These are phyloP conservation scores for Typhlichthys subterraneus DNA, from an alignment of 2,797 vertebrate genomes.

Conservation along the genomic window DNA sequence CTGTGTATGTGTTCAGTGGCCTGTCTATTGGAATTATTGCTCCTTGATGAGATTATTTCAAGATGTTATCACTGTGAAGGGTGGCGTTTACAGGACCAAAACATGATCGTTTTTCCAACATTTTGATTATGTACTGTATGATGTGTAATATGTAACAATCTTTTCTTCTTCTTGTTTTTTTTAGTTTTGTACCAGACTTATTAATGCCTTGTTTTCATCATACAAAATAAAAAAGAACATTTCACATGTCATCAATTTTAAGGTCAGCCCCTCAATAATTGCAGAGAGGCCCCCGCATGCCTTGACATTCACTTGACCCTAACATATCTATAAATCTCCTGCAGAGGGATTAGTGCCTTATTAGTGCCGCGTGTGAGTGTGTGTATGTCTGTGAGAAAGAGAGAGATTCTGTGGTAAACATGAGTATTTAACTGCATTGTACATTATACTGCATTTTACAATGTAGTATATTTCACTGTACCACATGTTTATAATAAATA, in stretches of 20 bases:
- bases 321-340: constrained; percentile 33
- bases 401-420: not conserved
- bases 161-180: not conserved
- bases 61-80: constrained; percentile 4
- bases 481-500: too few relatives aligned
- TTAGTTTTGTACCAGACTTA: not conserved
- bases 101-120: not conserved
- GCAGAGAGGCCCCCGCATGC: not conserved
- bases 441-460: not conserved
- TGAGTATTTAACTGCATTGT: not conserved
- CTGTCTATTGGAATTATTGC: constrained; percentile 28
- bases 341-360: constrained; percentile 25
- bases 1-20: constrained; percentile 19
- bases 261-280: not conserved
- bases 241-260: not conserved
- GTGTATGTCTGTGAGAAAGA: constrained; percentile 5
- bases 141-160: not conserved
- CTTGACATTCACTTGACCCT: constrained; percentile 10
- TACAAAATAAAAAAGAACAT: too few relatives aligned
- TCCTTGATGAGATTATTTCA: constrained; percentile 18
- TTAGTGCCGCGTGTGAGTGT: not conserved
- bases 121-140: not conserved
- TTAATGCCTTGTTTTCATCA: too few relatives aligned
- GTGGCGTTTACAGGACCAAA: not conserved
- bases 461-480: not conserved